Conservation (phyloP, 2,888 invertebrate genomes). For the Brassicogethes aeneus region DNA sequence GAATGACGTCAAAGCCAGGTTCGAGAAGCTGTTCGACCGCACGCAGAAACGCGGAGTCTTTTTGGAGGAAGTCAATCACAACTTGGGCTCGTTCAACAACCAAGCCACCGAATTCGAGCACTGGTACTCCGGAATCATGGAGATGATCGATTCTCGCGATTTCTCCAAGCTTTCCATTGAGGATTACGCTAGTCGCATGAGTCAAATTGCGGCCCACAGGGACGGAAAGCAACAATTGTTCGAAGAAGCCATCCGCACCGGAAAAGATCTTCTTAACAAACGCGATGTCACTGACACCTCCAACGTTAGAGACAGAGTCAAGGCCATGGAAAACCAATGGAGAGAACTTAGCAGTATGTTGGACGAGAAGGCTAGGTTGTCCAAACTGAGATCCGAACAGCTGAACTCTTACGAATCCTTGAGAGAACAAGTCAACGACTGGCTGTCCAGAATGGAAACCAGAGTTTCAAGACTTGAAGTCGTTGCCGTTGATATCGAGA, state of each 20-base stretch:
- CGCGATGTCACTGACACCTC: conserved; percentile 86
- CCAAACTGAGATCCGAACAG: conserved; percentile 77
- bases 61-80: conserved; percentile 67
- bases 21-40: conserved; percentile 77
- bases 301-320: conserved; percentile 73
- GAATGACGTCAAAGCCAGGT: conserved; percentile 77
- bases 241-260: conserved; percentile 72
- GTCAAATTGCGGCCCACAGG: conserved; percentile 39
- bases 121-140: conserved; percentile 61
- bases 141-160: conserved; percentile 66
- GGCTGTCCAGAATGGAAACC: conserved; percentile 75
- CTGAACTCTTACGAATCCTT: conserved; percentile 77
- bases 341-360: conserved; percentile 73
- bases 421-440: conserved; percentile 72
- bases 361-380: conserved; percentile 77
- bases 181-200: conserved; percentile 52
- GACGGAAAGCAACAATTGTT: conserved; percentile 53
- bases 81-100: conserved; percentile 58
- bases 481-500: conserved; percentile 82
- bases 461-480: conserved; percentile 68
- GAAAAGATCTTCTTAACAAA: conserved; percentile 70
- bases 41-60: conserved; percentile 71
- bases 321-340: conserved; percentile 81
- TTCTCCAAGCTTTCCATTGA: conserved; percentile 56
- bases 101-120: conserved; percentile 62